A percentile compares a stretch with the other conserved stretches of the same genome.
Evolutionary conservation across 2,797 vertebrate species (phyloP).

Genomic region (Adrianichthys oophorus): DNA sequence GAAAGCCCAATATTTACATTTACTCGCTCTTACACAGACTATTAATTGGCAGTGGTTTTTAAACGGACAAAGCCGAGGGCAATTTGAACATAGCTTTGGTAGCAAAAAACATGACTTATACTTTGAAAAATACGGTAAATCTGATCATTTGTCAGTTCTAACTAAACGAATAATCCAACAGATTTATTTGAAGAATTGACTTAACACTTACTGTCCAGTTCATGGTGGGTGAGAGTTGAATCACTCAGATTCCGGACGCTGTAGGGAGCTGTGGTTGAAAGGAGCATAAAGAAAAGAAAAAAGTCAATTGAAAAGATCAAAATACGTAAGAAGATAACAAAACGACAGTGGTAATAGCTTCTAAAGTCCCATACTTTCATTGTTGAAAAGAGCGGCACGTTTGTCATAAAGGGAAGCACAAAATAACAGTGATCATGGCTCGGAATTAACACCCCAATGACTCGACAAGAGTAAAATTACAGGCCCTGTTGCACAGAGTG

Average conservation of each 20-base stretch:
- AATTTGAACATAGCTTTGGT: too few species aligned
- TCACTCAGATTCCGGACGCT: constrained; percentile 87
- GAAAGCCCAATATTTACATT: too few species aligned
- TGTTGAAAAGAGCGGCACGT: constrained; percentile 9
- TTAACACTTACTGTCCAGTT: constrained; percentile 81
- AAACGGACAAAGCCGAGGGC: too few species aligned
- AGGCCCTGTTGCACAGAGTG: constrained; percentile 43
- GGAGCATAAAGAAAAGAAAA: constrained; percentile 3
- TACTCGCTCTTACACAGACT: too few species aligned
- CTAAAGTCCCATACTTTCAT: constrained; percentile 15
- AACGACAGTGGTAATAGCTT: constrained; percentile 17
- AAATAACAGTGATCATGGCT: constrained; percentile 44
- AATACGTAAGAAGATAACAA: background rate
- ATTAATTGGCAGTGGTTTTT: too few species aligned
- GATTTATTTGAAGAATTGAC: background rate
- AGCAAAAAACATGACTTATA: too few species aligned
- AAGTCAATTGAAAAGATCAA: constrained; percentile 1
- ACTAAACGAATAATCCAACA: too few species aligned
- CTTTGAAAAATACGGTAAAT: too few species aligned
- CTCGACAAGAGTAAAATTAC: constrained; percentile 53
- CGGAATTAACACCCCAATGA: constrained; percentile 38
- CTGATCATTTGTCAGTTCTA: too few species aligned
- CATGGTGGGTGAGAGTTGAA: constrained; percentile 86
- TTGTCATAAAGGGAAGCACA: constrained; percentile 20
- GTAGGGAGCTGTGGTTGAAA: constrained; percentile 77